phyloP scores from a whole-genome alignment of 2,888 invertebrate genomes.

The Meghimatium bilineatum region DNA sequence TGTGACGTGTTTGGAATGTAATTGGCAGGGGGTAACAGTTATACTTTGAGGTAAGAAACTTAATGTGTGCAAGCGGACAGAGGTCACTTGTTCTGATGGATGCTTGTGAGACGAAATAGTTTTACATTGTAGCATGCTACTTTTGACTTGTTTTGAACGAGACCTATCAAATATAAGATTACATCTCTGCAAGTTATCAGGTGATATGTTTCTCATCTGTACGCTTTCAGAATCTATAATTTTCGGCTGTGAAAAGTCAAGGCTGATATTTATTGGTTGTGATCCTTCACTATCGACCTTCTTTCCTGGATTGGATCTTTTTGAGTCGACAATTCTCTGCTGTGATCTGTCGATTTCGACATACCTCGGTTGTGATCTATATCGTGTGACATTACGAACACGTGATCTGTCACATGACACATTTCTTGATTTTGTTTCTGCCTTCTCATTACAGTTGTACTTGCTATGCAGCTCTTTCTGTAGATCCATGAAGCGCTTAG shows the following conservation, averaged over 20 bases:
- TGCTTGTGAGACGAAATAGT: not conserved
- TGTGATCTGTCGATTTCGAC: not conserved
- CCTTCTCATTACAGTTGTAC: not conserved
- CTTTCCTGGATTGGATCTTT: not conserved
- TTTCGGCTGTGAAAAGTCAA: not conserved
- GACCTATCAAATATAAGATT: not conserved
- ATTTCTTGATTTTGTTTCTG: not conserved
- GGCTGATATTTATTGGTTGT: not conserved
- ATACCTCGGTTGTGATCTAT: not conserved
- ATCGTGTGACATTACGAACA: not conserved
- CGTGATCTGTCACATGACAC: not conserved
- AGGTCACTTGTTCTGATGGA: no score
- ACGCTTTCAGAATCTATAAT: not conserved
- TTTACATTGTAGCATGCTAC: not conserved
- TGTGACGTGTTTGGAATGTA: not conserved
- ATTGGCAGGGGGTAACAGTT: not conserved
- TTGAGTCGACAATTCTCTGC: not conserved
- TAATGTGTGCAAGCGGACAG: not conserved
- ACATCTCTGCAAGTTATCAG: not conserved
- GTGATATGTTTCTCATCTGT: not conserved
- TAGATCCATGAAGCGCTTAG: slow-evolving; percentile 11
- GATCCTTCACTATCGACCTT: not conserved
- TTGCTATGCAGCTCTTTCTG: not conserved
- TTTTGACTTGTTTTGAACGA: not conserved
- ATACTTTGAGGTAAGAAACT: not conserved